Conservation (phyloP, 2,888 invertebrate species). For the Cataglyphis altisquamis region DNA sequence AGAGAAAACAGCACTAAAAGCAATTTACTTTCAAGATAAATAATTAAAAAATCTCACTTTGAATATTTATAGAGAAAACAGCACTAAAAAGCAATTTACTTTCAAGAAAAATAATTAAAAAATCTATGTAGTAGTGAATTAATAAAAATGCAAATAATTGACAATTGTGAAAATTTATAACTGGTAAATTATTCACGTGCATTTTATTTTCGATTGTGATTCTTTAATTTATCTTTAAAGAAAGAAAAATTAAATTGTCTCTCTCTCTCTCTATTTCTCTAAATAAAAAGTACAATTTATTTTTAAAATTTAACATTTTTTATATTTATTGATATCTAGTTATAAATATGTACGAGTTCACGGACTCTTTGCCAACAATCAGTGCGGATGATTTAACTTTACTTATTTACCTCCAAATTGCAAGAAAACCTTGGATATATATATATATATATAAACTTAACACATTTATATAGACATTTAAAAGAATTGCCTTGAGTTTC, state of each 20-base stretch:
- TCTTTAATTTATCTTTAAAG: not conserved
- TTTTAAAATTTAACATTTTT: not conserved
- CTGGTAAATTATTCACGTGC: not conserved
- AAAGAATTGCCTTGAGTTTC: conserved; percentile 28
- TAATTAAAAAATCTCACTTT: not conserved
- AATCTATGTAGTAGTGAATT: not conserved
- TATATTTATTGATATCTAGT: not conserved
- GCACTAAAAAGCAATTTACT: not conserved
- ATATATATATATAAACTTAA: too few relatives aligned
- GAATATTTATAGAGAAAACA: not conserved
- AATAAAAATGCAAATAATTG: not conserved
- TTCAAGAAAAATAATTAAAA: not conserved
- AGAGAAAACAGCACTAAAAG: not conserved
- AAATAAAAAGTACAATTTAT: not conserved
- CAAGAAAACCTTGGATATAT: not conserved
- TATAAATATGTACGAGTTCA: not conserved
- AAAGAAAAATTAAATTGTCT: not conserved
- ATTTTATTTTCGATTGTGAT: not conserved
- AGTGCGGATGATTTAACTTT: not conserved
- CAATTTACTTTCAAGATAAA: not conserved
- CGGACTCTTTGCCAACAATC: not conserved
- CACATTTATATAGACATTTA: not conserved
- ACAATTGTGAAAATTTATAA: conserved; percentile 2
- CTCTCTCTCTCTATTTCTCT: not conserved
- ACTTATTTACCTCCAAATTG: not conserved